Conservation (phyloP, 2,888 invertebrate genomes). For the Drosophila borealis region DNA sequence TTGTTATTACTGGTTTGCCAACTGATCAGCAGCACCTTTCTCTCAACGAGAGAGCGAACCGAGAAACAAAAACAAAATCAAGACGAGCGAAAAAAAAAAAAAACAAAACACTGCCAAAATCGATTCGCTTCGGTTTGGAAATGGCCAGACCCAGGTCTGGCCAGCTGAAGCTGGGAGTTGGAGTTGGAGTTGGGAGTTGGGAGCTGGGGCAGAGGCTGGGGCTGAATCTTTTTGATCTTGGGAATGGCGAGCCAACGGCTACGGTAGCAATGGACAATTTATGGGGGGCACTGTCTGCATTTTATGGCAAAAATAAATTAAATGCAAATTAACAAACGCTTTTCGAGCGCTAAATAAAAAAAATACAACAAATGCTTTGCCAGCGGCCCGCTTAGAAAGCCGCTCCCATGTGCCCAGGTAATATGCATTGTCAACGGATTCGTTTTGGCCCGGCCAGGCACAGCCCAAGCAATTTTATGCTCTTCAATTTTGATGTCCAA, state of each 20-base stretch:
- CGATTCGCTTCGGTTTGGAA: constrained; percentile 51
- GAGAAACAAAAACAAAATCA: constrained; percentile 30
- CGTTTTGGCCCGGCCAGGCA: constrained; percentile 25
- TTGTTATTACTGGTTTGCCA: constrained; percentile 56
- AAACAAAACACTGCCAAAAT: constrained; percentile 60
- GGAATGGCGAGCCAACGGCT: constrained; percentile 47
- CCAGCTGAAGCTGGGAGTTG: constrained; percentile 11
- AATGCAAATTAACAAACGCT: constrained; percentile 66
- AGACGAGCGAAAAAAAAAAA: constrained; percentile 18
- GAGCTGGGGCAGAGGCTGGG: neutral
- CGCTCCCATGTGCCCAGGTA: constrained; percentile 29
- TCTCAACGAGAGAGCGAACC: constrained; percentile 55
- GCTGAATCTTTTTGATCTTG: constrained; percentile 6
- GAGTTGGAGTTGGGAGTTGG: neutral
- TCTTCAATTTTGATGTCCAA: constrained; percentile 30
- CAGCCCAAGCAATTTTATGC: constrained; percentile 36
- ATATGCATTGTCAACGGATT: constrained; percentile 54
- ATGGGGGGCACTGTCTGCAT: constrained; percentile 51
- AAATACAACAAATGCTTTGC: constrained; percentile 13
- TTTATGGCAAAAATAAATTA: constrained; percentile 60
- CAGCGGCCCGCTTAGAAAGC: constrained; percentile 7
- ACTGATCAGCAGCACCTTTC: constrained; percentile 62
- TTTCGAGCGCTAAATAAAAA: constrained; percentile 32
- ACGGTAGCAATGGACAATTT: constrained; percentile 65
- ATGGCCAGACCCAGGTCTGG: constrained; percentile 24